Evolutionary conservation across 2,888 invertebrate genomes (phyloP), one percentile per base, ranked within the genome.

Genomic region (Drosophila paracracens): DNA sequence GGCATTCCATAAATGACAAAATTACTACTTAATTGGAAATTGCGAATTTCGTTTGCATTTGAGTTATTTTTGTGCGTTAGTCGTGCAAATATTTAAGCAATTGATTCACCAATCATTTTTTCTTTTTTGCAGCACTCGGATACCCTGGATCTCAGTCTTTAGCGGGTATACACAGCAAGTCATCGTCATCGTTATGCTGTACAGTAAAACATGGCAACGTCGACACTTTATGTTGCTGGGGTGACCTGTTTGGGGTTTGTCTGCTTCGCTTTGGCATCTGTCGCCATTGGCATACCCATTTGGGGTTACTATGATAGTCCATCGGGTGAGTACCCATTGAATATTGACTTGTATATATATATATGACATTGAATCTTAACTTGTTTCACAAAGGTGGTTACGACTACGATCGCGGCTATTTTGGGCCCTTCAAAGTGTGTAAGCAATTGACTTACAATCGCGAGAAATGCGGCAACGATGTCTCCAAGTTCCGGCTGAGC

Each of bases 341-440:
- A 52, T 63, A 74, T 53, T 73, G 82, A 18, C 50, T 33, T 33
- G 7, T 21, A 25, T 25, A 2, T 4, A 29, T 57, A 27, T 51
- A 36, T n/a, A 4, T 36, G 8, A 25, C 16, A 46, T 16, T 27
- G 1, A 21, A 1, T 18, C n/a, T 7, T 21, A 25, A 36, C 50
- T n/a, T 7, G 31, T 27, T 18, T 18, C 38, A 16, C 2, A 52
- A 29, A 90, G 90, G 83, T 76, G 89, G 90, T 74, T 92, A 92
- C 82, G 95, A 95, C 89, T 95, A 95, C 88, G 97, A 97, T 92
- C 95, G 94, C 81, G 98, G 97, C 53, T 97, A 97, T 94, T 98
- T 97, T 91, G 97, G 97, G 74, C 97, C 97, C 91, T 98, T 97
- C 96, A 95, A 96, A 89, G 95, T 96, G 70, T 98, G 98, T 95